phyloP scores from a whole-genome alignment of 2,888 invertebrate species.

The Resseliella maxima region DNA sequence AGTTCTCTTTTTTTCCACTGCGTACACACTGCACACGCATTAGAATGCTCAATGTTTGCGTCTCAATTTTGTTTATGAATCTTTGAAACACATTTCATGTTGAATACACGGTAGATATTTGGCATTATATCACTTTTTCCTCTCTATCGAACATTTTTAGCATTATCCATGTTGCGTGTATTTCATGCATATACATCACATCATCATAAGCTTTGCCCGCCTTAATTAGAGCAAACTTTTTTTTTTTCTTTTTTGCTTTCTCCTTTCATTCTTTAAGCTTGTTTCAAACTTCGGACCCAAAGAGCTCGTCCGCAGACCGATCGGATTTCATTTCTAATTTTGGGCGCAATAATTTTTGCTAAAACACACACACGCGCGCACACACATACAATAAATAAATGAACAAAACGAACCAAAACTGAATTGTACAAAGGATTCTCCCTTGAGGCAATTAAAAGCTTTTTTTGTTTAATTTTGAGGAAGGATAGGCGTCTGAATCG shows the following conservation, averaged over 20 bases:
- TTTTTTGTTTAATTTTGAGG: background rate
- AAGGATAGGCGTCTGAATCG: background rate
- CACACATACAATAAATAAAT: no score
- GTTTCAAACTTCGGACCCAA: no score
- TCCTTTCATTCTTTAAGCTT: background rate
- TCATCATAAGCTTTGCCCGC: slow-evolving; percentile 17
- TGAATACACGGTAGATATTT: background rate
- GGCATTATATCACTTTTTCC: background rate
- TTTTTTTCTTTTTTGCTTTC: background rate
- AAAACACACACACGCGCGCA: no score
- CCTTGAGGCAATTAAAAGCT: slow-evolving; percentile 42
- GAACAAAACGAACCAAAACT: background rate
- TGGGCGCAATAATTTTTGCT: background rate
- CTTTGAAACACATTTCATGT: slow-evolving; percentile 22
- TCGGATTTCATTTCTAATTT: background rate
- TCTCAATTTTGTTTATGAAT: background rate
- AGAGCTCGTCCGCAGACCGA: background rate
- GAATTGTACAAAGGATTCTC: background rate
- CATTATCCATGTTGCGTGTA: background rate
- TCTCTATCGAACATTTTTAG: background rate
- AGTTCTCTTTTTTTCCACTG: background rate
- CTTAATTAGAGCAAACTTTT: slow-evolving; percentile 28
- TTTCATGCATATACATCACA: slow-evolving; percentile 17
- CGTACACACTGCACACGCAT: background rate
- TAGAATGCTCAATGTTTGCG: background rate